Base-by-base conservation (phyloP, 2,888 invertebrate genomes). In the Miltochrista miniata region DNA sequence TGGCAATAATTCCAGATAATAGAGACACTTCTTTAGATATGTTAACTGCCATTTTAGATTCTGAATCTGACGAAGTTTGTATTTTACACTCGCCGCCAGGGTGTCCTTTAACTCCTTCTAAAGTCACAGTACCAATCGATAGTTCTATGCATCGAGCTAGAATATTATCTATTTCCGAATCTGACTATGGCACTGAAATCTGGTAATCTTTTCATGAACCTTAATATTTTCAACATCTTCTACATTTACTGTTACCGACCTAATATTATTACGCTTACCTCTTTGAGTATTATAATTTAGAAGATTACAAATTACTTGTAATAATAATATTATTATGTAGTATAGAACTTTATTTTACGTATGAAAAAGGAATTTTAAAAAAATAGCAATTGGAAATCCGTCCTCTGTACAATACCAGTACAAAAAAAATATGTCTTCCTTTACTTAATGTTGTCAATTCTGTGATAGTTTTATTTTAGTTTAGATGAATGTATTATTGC, bases 101-200 rank as follows among this genome's bases (percentile, higher is more conserved):
- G 50, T 92, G 90, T 63, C 89, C 92, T 11, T 64, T 85, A 1
- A 79, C 92, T 48, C 91, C 90, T 46, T 94, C 91, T 79, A 94
- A 93, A 79, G 93, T 94, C 49, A 94, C 93, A 57, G 90, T 94
- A 72, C 94, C 94, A 59, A 87, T 88, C 46, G 94, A 94, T 82
- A 88, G 93, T 59, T 90, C 89, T 54, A 90, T 93, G 80, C 94
- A 94, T 79, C 92, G 93, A 63, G 95, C 94, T 51, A 92, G 94
- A 75, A 93, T 95, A 56, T 90, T 95, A 60, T 93, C 94, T 52
- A 92, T 94, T 58, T 89, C 93, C 51, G 91, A 90, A 73, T 90
- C 93, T 11, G 93, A 94, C 64, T 92, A 92, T 66, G 93, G 93
- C 58, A 96, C 96, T 49, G 96, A 96, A 90, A 96, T 96, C 77